Evolutionary conservation across 2,797 vertebrate genomes (phyloP).

Genomic region (Acropternis orthonyx): DNA sequence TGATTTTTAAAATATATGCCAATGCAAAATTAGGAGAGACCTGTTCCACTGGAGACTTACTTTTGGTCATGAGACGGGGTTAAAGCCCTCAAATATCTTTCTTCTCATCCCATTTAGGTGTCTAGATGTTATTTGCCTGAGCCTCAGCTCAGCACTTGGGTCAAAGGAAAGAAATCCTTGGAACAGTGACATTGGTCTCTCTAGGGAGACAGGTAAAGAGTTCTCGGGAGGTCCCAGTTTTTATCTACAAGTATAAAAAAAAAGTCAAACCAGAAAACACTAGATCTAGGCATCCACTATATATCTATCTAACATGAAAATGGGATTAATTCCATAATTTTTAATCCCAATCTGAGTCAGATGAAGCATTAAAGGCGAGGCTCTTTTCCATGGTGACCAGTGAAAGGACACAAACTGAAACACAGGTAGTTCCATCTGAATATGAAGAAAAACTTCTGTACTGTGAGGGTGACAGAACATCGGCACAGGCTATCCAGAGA

Average conservation of each 20-base stretch:
- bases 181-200: not conserved
- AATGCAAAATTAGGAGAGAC: not conserved
- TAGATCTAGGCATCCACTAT: not conserved
- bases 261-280: not conserved
- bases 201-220: not conserved
- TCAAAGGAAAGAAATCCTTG: not conserved
- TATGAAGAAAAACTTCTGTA: not conserved
- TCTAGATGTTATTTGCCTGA: not conserved
- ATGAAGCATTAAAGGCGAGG: not conserved
- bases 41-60: not conserved
- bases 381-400: not conserved
- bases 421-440: not conserved
- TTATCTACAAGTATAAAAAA: not conserved
- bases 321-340: not conserved
- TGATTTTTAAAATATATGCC: not conserved
- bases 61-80: not conserved
- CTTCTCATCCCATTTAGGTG: not conserved
- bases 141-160: not conserved
- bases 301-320: not conserved
- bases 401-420: not conserved
- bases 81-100: not conserved
- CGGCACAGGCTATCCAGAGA: not conserved
- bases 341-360: not conserved
- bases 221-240: not conserved
- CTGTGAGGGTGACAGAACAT: not conserved